These are phyloP conservation scores for Aphrophora alni DNA, from an alignment of 2,888 invertebrate genomes.

Conservation along the genomic window DNA sequence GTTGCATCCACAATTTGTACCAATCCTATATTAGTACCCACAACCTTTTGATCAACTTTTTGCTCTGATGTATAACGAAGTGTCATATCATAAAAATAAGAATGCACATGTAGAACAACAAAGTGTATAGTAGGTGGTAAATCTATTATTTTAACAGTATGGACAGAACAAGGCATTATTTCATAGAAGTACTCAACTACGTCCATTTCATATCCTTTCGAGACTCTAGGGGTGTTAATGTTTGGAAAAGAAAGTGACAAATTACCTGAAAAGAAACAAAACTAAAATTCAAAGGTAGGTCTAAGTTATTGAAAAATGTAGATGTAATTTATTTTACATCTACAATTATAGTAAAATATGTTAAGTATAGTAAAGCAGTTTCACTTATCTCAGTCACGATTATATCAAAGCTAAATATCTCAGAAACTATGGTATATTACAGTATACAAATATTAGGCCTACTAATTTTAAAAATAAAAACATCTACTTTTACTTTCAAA, in stretches of 20 bases:
- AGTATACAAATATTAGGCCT: no score
- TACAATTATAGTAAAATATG: no score
- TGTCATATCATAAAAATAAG: conserved; percentile 63
- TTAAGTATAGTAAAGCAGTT: no score
- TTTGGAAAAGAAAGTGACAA: neutral
- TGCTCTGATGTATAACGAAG: conserved; percentile 60
- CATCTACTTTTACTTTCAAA: no score
- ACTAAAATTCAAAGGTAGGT: no score
- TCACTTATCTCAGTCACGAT: no score
- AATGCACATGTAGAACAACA: conserved; percentile 70
- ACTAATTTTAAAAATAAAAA: no score
- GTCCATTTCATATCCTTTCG: conserved; percentile 21
- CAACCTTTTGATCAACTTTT: conserved; percentile 56
- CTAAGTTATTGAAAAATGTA: no score
- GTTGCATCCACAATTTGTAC: conserved; percentile 51
- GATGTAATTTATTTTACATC: no score
- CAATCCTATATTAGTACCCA: conserved; percentile 70
- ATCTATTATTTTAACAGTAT: conserved; percentile 57
- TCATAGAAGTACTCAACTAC: conserved; percentile 35
- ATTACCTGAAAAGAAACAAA: neutral
- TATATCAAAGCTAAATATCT: no score
- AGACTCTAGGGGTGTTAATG: neutral
- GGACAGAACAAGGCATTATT: conserved; percentile 24
- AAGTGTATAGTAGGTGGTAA: conserved; percentile 61
- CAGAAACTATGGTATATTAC: no score